Base-by-base conservation (phyloP, 2,888 invertebrate genomes). In the Cyrtodaria siliqua region DNA sequence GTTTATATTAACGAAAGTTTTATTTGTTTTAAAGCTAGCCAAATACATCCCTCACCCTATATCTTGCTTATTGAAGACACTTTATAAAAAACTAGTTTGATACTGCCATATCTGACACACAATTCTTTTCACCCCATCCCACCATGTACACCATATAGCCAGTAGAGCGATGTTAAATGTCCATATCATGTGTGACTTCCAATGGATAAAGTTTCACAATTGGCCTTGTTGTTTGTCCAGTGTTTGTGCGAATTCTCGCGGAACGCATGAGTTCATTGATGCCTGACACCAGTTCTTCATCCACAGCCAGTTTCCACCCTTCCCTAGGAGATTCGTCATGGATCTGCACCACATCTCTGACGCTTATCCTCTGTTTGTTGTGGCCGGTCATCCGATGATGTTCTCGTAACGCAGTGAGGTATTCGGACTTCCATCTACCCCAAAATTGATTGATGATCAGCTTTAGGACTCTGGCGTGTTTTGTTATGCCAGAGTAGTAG, bases 271-370 rank as follows among this genome's bases (percentile, higher is more conserved):
- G 42, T 6, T 71, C 67, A 52, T 79, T 62, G 18, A 61, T 60
- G 4, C 70, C 70, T 4, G 52, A n/a, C 18, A 62, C 24, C 14
- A 70, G 20, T n/a, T 63, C 60, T 18, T 62, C 63, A 14, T 57
- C 56, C 6, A 72, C 68, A 12, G 60, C 74, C 9, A 69, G 57
- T 66, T 69, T 69, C 74, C 68, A 74, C 27, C 14, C 4, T 14
- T 18, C 16, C 33, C 73, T 61, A 2, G 75, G 64, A 14, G 26
- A 12, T 12, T 71, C 62, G 26, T 66, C 60, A n/a, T 73, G 66
- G 42, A 69, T 55, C 47, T 61, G 70, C 1, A 73, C 73, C 0
- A 78, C 61, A 50, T 78, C 78, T 14, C 72, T 69, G 18, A n/a
- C 26, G 16, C 29, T 24, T 2, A 74, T 57, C 14, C 24, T 60